phyloP scores from a whole-genome alignment of 2,797 vertebrate genomes.

The Phrynocephalus vlangalii region DNA sequence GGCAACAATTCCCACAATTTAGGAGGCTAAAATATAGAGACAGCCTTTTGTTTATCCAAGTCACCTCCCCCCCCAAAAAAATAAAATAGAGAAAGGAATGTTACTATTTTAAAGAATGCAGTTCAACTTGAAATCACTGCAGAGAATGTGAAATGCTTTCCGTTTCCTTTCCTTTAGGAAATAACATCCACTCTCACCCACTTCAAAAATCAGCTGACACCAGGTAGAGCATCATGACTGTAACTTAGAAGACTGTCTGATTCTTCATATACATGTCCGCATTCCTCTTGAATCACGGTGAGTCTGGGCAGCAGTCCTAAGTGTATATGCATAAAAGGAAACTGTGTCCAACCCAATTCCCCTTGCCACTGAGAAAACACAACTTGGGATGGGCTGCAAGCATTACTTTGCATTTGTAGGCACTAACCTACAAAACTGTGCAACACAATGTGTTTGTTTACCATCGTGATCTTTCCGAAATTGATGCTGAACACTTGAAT shows the following conservation, averaged over 20 bases:
- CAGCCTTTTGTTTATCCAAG: not conserved
- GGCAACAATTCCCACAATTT: slow-evolving; percentile 9
- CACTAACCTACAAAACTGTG: not conserved
- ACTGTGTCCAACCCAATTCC: not conserved
- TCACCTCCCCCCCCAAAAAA: not conserved
- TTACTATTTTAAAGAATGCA: not conserved
- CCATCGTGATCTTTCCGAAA: not conserved
- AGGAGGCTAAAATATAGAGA: slow-evolving; percentile 5
- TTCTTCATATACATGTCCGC: not conserved
- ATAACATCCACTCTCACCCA: not conserved
- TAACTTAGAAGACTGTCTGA: not conserved
- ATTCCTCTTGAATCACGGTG: not conserved
- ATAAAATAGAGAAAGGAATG: not conserved
- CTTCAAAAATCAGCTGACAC: not conserved
- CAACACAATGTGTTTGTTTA: not conserved
- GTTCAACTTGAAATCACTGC: slow-evolving; percentile 11
- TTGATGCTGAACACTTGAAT: not conserved
- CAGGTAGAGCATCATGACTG: slow-evolving; percentile 6
- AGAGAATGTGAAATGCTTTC: slow-evolving; percentile 22
- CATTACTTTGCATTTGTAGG: not conserved
- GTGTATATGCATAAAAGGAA: not conserved
- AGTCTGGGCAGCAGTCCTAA: not conserved
- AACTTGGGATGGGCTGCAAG: not conserved
- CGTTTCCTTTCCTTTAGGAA: slow-evolving; percentile 11
- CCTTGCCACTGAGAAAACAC: not conserved